Evolutionary conservation across 2,113 vertebrate species (phyloP).

Genomic region (Etheostoma cragini): DNA sequence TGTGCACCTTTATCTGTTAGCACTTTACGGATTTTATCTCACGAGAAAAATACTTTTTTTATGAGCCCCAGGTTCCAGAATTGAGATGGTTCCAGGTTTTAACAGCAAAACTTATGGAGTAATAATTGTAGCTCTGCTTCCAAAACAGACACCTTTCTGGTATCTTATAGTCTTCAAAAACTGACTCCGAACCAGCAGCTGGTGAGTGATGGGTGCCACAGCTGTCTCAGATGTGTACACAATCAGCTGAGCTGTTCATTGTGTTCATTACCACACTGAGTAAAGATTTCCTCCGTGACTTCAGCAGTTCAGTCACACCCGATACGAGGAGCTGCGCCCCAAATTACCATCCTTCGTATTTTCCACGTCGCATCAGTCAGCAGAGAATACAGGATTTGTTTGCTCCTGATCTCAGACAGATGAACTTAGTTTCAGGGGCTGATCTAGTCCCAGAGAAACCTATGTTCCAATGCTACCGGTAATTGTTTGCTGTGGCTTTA

Average conservation of each 20-base stretch:
- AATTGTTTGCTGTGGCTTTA: constrained; percentile 15
- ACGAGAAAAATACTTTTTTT: neutral
- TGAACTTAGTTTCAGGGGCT: constrained; percentile 1
- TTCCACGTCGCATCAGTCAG: neutral
- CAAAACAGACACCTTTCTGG: neutral
- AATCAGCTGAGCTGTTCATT: neutral
- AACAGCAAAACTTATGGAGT: neutral
- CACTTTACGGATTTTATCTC: neutral
- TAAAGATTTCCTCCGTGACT: constrained; percentile 6
- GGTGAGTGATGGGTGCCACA: neutral
- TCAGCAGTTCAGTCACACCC: neutral
- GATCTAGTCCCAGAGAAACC: constrained; percentile 6
- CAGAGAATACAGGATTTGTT: neutral
- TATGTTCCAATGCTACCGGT: neutral
- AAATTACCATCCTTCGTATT: neutral
- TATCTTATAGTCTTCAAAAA: neutral
- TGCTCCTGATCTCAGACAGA: neutral
- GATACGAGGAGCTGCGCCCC: neutral
- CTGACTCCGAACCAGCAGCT: constrained; percentile 21
- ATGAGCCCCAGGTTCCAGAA: neutral
- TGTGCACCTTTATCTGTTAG: neutral
- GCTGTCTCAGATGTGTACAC: neutral
- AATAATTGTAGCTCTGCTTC: neutral
- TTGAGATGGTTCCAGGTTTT: neutral
- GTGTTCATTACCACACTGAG: neutral